phyloP scores from a whole-genome alignment of 2,888 invertebrate genomes.

The Neoitamus cyanurus region DNA sequence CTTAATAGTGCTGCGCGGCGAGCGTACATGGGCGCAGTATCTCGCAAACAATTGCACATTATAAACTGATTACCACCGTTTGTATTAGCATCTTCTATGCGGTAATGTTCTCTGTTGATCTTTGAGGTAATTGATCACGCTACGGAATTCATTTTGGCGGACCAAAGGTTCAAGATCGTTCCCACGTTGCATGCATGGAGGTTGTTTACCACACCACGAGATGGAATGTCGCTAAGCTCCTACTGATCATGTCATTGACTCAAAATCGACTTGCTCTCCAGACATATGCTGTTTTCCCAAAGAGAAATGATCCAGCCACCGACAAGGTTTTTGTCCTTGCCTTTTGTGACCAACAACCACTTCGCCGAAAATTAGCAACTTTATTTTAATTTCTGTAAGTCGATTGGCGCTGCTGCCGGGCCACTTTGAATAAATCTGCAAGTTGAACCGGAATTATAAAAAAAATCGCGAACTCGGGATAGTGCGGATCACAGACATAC shows the following conservation, averaged over 20 bases:
- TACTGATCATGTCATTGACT: neutral
- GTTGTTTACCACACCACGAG: neutral
- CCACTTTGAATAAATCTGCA: neutral
- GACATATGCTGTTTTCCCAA: neutral
- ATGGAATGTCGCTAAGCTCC: neutral
- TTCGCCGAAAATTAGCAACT: neutral
- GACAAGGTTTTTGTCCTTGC: neutral
- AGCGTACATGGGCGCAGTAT: neutral
- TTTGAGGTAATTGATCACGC: neutral
- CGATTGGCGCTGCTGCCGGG: neutral
- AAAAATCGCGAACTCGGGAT: neutral
- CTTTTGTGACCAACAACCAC: neutral
- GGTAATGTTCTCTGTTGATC: neutral
- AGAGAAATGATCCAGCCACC: neutral
- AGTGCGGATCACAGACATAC: neutral
- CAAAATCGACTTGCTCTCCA: neutral
- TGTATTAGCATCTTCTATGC: neutral
- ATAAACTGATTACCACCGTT: neutral
- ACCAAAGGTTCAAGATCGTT: neutral
- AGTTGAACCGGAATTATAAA: conserved; percentile 7
- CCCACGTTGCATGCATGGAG: neutral
- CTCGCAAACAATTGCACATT: neutral
- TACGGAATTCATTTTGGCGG: neutral
- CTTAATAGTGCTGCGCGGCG: neutral
- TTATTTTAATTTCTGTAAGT: neutral